These are phyloP conservation scores for Ctenicera cuprea DNA, from an alignment of 2,888 invertebrate genomes.

Conservation along the genomic window DNA sequence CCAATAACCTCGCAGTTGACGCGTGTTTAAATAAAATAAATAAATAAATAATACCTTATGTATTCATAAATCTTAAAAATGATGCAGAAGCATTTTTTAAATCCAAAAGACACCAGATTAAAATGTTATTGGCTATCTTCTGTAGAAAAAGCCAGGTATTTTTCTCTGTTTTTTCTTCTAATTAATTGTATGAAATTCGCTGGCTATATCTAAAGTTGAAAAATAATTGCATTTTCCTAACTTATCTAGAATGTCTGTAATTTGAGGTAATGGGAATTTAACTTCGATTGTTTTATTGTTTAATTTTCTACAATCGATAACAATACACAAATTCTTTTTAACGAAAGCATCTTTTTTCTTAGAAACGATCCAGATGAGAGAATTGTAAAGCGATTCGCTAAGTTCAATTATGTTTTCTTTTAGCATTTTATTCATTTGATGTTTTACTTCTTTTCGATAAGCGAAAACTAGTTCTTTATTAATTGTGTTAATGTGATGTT, in stretches of 20 bases:
- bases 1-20: no score
- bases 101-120: no score
- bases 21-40: no score
- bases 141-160: no score
- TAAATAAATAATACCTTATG: no score
- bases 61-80: no score
- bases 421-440: not conserved
- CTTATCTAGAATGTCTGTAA: not conserved
- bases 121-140: no score
- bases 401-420: not conserved
- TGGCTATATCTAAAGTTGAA: not conserved
- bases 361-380: not conserved
- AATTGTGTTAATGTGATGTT: not conserved
- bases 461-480: not conserved
- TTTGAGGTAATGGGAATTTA: not conserved
- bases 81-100: no score
- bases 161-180: no score
- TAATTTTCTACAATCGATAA: not conserved
- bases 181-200: not conserved
- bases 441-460: not conserved
- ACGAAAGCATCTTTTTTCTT: not conserved
- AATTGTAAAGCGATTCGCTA: not conserved
- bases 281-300: not conserved
- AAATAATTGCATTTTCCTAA: not conserved
- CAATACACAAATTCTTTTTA: not conserved